A percentile compares a stretch with the other conserved stretches of the same genome.
phyloP scores from a whole-genome alignment of 2,888 invertebrate species.

The Cosmorhoe ocellata region DNA sequence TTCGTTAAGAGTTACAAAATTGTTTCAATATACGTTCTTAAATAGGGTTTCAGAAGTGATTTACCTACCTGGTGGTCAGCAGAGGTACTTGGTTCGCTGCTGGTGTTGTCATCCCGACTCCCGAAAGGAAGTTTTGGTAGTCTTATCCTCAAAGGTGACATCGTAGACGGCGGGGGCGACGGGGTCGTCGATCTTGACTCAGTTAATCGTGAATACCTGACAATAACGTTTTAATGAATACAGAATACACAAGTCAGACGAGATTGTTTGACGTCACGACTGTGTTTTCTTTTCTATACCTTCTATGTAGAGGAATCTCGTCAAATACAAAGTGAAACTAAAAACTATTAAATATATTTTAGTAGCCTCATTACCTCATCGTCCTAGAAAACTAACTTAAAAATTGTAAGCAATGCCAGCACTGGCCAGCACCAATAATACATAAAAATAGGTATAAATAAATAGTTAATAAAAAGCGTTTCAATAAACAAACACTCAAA shows the following conservation, averaged over 20 bases:
- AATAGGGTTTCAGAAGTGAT: no score
- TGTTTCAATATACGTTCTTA: no score
- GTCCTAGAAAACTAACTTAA: no score
- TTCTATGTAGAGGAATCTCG: no score
- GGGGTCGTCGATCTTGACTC: slow-evolving; percentile 90
- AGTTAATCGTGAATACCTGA: slow-evolving; percentile 86
- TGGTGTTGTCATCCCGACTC: slow-evolving; percentile 49
- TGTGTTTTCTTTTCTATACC: no score
- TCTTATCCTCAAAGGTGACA: slow-evolving; percentile 65
- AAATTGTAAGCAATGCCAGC: no score
- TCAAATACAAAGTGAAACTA: no score
- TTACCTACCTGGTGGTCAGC: slow-evolving; percentile 48
- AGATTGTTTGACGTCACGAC: not conserved
- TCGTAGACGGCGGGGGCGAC: slow-evolving; percentile 84
- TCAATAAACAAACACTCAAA: slow-evolving; percentile 4
- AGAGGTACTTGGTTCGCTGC: slow-evolving; percentile 58
- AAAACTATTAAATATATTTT: no score
- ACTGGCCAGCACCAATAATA: no score
- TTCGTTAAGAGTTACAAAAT: no score
- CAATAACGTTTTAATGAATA: slow-evolving; percentile 28
- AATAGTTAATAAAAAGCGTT: not conserved
- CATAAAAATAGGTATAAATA: no score
- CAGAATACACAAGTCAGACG: not conserved
- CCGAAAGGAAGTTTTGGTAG: slow-evolving; percentile 61
- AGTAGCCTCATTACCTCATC: no score